These are phyloP conservation scores for Eunapius fragilis DNA, from an alignment of 37 sponge, comb jelly and placozoan species.

Conservation along the genomic window DNA sequence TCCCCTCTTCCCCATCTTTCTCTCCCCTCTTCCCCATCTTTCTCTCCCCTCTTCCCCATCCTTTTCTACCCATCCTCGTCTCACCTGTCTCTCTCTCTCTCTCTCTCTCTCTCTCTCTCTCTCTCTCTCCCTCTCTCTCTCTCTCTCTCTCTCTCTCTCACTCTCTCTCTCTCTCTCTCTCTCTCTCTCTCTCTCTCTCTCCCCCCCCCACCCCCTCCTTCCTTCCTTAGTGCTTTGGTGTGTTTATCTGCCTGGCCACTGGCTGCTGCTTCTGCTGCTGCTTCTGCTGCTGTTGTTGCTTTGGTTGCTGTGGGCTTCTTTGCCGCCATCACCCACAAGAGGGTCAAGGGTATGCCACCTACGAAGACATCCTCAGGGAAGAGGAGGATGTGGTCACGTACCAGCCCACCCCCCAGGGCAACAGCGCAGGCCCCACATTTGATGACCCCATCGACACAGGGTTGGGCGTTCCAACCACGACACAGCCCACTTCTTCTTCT, in stretches of 20 bases:
- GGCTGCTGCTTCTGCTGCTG: not conserved
- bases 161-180: not conserved
- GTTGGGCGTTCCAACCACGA: not conserved
- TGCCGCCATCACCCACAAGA: not conserved
- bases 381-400: not conserved
- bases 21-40: not conserved
- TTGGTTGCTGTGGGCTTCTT: not conserved
- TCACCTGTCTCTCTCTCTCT: not conserved
- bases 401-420: not conserved
- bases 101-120: not conserved
- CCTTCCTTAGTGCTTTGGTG: not conserved
- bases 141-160: not conserved
- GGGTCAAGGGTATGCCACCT: not conserved
- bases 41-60: not conserved
- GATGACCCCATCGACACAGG: not conserved
- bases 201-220: not conserved
- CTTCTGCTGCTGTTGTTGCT: not conserved
- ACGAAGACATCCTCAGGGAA: not conserved
- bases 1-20: slow-evolving; percentile 5
- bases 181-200: not conserved
- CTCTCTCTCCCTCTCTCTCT: not conserved
- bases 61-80: not conserved
- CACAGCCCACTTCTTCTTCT: not conserved
- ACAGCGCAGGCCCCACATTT: not conserved
- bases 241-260: not conserved